Conservation (phyloP, 2,797 vertebrate genomes). For the Phataginus tetradactyla region DNA sequence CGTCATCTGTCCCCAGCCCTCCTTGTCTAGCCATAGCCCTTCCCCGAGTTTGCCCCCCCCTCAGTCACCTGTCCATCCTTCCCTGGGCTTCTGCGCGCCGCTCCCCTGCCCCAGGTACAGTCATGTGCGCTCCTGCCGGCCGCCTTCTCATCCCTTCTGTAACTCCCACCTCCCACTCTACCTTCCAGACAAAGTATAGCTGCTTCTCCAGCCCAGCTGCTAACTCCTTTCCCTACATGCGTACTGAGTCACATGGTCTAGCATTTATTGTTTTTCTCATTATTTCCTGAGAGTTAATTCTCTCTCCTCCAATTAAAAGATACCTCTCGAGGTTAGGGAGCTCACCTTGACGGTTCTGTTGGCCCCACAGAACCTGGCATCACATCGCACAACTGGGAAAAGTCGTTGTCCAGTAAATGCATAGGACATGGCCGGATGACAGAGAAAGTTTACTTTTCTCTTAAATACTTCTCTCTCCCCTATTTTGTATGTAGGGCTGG, state of each 20-base stretch:
- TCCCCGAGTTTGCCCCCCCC: neutral
- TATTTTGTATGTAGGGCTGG: constrained; percentile 56
- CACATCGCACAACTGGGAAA: neutral
- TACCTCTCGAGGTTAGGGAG: neutral
- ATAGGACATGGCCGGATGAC: neutral
- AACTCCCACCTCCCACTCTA: neutral
- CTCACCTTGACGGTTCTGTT: neutral
- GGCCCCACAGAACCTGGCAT: neutral
- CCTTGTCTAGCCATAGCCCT: neutral
- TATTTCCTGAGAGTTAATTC: neutral
- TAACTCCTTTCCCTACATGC: neutral
- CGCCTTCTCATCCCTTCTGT: neutral
- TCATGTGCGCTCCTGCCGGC: fast-evolving
- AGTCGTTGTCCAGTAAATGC: neutral
- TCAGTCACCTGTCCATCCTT: neutral
- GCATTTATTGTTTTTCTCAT: neutral
- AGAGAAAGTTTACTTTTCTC: constrained; percentile 61
- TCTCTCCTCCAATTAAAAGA: neutral
- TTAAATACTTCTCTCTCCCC: constrained; percentile 58
- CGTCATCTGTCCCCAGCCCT: fast-evolving
- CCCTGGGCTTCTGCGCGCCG: neutral
- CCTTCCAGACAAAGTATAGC: neutral
- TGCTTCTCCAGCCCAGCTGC: neutral
- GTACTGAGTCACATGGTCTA: neutral
- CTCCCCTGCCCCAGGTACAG: neutral